Base-by-base conservation (phyloP, 2,797 vertebrate genomes). In the Denticeps clupeoides region DNA sequence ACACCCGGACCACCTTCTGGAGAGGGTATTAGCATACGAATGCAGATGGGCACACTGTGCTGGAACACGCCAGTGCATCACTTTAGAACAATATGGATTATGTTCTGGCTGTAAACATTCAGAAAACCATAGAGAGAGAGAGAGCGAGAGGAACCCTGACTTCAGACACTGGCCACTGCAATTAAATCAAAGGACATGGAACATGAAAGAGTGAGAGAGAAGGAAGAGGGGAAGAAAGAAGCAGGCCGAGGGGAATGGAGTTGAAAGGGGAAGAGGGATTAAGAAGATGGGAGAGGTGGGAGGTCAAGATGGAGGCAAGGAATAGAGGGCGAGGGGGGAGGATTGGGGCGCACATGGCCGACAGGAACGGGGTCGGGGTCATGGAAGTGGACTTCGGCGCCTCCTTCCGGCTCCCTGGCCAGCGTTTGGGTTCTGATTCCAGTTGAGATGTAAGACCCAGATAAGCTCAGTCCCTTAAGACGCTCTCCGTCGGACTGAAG, bases 11-110 rank as follows among this genome's bases (percentile, higher is more conserved):
- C 29, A 33, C 24, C 10, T 2, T 8, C n/a, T n/a, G n/a, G n/a
- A n/a, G n/a, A n/a, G n/a, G n/a, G 26, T 11, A 55, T 65, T 55
- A 60, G 44, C 59, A 59, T 51, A 27, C 49, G 55, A 55, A 70
- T 68, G 45, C 51, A 62, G 64, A 63, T 56, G 48, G 51, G 33
- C 45, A 11, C 51, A 62, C 56, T 60, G 44, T 46, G 59, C 67
- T 40, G 18, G 21, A 15, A 47, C 47, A 25, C 51, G 31, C 38
- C 40, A 43, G 38, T 41, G 22, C 37, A 33, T 16, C 9, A 19
- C 16, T 19, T 10, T 8, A 35, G 18, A 38, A 18, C 16, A 18
- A 35, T 21, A 38, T 19, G 35, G 35, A 38, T 19, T 11, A 18
- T 8, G 18, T 16, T 16, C 35, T 9, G 8, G 16, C 33, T 33